Evolutionary conservation across 2,113 vertebrate species (phyloP).

Genomic region (Pelmatolapia mariae): DNA sequence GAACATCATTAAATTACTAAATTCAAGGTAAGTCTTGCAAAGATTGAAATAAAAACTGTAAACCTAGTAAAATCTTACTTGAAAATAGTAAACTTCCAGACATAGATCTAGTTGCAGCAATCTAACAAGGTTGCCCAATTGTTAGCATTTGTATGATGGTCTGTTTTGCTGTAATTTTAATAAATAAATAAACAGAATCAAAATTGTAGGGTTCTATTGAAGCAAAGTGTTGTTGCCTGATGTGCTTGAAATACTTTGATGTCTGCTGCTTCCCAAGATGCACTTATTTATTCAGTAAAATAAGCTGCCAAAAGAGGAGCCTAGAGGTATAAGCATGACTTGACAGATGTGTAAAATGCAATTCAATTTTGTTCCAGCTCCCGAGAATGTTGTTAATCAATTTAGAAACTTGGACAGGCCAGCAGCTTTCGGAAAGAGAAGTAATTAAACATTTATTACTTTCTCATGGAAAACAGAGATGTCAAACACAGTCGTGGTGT

Average conservation of each 20-base stretch:
- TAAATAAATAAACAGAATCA: neutral
- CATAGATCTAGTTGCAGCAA: neutral
- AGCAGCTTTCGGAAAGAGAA: conserved; percentile 7
- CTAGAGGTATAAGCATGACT: conserved; percentile 15
- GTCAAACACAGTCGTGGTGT: neutral
- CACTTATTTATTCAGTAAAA: conserved; percentile 46
- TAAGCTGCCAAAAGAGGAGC: conserved; percentile 8
- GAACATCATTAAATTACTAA: neutral
- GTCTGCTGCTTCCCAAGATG: neutral
- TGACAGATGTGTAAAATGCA: conserved; percentile 30
- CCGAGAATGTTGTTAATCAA: conserved; percentile 50
- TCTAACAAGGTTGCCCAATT: neutral
- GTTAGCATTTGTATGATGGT: neutral
- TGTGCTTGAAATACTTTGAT: conserved; percentile 19
- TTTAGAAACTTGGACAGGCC: conserved; percentile 7
- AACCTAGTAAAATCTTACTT: neutral
- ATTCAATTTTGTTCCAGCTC: conserved; percentile 25
- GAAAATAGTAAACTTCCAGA: neutral
- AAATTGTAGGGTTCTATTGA: neutral
- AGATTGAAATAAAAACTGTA: neutral
- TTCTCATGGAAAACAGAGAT: conserved; percentile 22
- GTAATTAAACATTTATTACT: conserved; percentile 54
- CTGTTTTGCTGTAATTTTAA: neutral
- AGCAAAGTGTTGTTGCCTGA: neutral
- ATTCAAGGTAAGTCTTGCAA: neutral